Evolutionary conservation across 2,113 vertebrate species (phyloP).

Genomic region (Coryphaenoides rupestris): DNA sequence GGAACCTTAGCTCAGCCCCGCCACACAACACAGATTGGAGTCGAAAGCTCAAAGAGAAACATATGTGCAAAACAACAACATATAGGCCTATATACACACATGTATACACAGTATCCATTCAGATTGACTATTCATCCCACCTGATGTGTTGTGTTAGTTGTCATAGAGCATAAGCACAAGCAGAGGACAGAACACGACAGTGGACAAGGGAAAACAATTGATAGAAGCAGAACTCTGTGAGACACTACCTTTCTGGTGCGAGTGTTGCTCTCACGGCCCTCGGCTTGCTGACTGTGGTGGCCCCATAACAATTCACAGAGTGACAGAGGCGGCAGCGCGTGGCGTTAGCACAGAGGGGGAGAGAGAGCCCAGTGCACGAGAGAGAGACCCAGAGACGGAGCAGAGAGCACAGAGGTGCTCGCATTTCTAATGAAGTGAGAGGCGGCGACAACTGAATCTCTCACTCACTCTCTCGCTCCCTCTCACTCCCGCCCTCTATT

Average conservation of each 20-base stretch:
- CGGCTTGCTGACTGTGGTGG: slow-evolving; percentile 46
- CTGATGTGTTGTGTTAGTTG: not conserved
- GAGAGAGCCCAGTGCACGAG: slow-evolving; percentile 8
- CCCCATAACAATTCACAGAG: slow-evolving; percentile 29
- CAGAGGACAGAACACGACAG: not conserved
- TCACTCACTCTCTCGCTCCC: not conserved
- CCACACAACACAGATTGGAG: too few species aligned
- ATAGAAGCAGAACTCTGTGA: slow-evolving; percentile 2
- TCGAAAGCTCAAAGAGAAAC: too few species aligned
- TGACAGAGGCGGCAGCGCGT: slow-evolving; percentile 25
- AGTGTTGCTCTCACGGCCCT: slow-evolving; percentile 42
- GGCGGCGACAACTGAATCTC: slow-evolving; percentile 25
- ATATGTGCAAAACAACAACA: too few species aligned
- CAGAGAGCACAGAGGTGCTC: slow-evolving; percentile 38
- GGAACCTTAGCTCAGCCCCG: too few species aligned
- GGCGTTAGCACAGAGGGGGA: not conserved
- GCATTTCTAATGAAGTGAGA: slow-evolving; percentile 46
- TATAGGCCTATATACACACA: too few species aligned
- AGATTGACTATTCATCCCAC: too few species aligned
- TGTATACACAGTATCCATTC: too few species aligned
- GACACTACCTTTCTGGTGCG: slow-evolving; percentile 48
- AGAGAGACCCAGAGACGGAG: not conserved
- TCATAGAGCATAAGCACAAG: not conserved
- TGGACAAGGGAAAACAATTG: slow-evolving; percentile 3
- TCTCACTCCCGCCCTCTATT: not conserved